These are phyloP conservation scores for Rhamphomyia laevipes DNA, from an alignment of 2,888 invertebrate species.

Conservation along the genomic window DNA sequence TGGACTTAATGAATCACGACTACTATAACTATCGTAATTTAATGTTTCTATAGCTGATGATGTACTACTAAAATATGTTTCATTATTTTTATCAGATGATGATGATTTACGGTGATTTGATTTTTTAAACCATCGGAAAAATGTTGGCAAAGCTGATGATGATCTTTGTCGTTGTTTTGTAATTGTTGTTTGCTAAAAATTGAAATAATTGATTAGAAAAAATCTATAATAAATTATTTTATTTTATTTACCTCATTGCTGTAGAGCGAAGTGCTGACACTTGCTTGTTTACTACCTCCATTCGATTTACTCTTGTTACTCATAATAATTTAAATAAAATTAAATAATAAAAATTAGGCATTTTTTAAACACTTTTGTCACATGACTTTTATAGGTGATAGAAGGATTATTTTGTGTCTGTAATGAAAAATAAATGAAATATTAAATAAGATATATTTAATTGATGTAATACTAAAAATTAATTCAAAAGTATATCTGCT, in stretches of 20 bases:
- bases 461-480: too few species aligned
- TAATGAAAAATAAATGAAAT: too few species aligned
- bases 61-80: background rate
- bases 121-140: slow-evolving; percentile 63
- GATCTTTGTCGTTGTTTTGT: slow-evolving; percentile 20
- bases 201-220: background rate
- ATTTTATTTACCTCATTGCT: slow-evolving; percentile 9
- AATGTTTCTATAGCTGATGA: background rate
- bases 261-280: slow-evolving; percentile 16
- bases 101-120: slow-evolving; percentile 2
- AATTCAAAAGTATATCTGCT: too few species aligned
- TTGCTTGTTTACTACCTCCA: slow-evolving; percentile 11
- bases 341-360: too few species aligned
- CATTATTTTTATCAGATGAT: background rate
- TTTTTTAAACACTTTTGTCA: too few species aligned
- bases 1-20: slow-evolving; percentile 19
- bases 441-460: too few species aligned
- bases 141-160: slow-evolving; percentile 33
- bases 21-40: slow-evolving; percentile 11
- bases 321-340: too few species aligned
- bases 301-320: slow-evolving; percentile 13
- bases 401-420: too few species aligned
- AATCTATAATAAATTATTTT: background rate
- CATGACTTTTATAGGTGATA: too few species aligned
- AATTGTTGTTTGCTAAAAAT: slow-evolving; percentile 6